These are phyloP conservation scores for Aleadryas rufinucha DNA, from an alignment of 2,113 vertebrate species.

Conservation along the genomic window DNA sequence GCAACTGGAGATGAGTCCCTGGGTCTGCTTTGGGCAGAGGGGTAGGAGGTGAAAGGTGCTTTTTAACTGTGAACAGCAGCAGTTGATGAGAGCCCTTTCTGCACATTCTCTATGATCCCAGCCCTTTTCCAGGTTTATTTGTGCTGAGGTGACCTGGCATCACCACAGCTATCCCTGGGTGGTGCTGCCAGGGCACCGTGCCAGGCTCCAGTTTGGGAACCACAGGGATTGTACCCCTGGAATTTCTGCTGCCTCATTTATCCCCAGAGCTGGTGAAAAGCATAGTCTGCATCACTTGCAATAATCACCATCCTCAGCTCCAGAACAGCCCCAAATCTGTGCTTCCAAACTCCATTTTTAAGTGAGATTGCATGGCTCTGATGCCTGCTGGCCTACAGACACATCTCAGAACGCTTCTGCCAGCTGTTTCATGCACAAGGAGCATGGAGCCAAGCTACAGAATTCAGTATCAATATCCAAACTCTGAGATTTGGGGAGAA, in stretches of 20 bases:
- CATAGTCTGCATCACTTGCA: fast-evolving
- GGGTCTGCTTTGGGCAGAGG: neutral
- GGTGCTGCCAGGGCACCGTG: neutral
- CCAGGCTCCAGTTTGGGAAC: neutral
- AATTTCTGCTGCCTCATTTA: neutral
- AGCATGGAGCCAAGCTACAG: neutral
- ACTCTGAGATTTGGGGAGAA: neutral
- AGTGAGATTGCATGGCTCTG: neutral
- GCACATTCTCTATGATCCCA: neutral
- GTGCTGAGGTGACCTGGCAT: neutral
- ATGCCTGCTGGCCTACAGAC: neutral
- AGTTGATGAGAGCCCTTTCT: neutral
- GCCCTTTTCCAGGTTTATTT: neutral
- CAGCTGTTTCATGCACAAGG: neutral
- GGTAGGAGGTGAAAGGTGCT: neutral
- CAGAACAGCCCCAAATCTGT: neutral
- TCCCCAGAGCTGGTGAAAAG: neutral
- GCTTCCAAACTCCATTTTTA: neutral
- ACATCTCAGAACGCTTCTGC: neutral
- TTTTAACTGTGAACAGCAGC: neutral
- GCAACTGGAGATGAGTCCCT: fast-evolving
- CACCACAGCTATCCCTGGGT: no score
- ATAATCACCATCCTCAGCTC: neutral
- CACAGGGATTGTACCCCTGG: neutral
- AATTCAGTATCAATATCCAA: neutral